Conservation (phyloP, 2,888 invertebrate species). For the Camptogramma bilineatum region DNA sequence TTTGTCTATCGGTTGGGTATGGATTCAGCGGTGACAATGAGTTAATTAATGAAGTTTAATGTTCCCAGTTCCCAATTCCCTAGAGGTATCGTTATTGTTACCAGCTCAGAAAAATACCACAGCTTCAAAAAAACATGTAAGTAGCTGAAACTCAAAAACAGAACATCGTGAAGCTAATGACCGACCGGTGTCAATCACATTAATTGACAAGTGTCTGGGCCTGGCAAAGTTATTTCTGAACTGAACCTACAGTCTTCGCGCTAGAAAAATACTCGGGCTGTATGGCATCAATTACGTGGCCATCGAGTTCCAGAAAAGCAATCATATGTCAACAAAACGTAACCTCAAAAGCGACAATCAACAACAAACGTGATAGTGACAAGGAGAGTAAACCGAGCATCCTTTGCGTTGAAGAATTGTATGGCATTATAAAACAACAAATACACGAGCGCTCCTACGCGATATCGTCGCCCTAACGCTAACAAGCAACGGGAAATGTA, state of each 20-base stretch:
- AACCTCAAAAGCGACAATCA: conserved; percentile 80
- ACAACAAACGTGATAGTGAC: conserved; percentile 74
- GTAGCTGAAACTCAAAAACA: conserved; percentile 16
- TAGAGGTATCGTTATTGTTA: conserved; percentile 36
- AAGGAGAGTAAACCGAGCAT: conserved; percentile 54
- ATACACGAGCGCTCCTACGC: conserved; percentile 33
- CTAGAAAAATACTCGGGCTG: conserved; percentile 37
- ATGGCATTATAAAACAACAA: conserved; percentile 46
- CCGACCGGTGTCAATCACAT: conserved; percentile 80
- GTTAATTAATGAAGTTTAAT: conserved; percentile 34
- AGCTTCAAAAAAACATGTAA: conserved; percentile 35
- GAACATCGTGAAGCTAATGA: conserved; percentile 68
- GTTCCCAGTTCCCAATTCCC: no score
- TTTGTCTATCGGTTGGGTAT: conserved; percentile 20
- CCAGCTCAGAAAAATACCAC: conserved; percentile 55
- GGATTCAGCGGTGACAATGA: conserved; percentile 19
- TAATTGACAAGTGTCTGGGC: conserved; percentile 79
- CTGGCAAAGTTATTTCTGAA: conserved; percentile 52
- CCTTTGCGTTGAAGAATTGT: conserved; percentile 42
- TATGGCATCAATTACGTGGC: conserved; percentile 24
- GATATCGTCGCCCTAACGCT: conserved; percentile 54
- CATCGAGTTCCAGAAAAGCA: conserved; percentile 41
- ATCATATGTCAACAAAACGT: conserved; percentile 76
- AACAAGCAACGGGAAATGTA: conserved; percentile 71
- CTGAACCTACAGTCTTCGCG: conserved; percentile 53